phyloP scores from a whole-genome alignment of 1,140 invertebrate species.

The Drusus annulatus region DNA sequence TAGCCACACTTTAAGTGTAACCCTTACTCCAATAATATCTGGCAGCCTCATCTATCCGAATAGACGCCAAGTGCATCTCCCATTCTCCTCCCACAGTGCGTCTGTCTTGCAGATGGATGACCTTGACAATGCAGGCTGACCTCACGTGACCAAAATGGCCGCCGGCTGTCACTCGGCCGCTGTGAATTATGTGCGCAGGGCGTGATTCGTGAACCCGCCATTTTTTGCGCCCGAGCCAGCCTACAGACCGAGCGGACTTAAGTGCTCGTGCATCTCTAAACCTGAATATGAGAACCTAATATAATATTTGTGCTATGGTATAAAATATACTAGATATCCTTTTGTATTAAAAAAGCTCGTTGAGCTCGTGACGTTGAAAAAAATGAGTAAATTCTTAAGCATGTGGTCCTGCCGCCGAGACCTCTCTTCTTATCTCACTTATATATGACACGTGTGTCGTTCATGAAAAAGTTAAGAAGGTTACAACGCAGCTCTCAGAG shows the following conservation, averaged over 20 bases:
- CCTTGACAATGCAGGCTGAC: conserved; percentile 42
- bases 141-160: conserved; percentile 36
- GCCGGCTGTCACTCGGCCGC: conserved; percentile 17
- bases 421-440: too few relatives aligned
- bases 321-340: too few relatives aligned
- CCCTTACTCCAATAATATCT: too few relatives aligned
- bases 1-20: too few relatives aligned
- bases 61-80: conserved; percentile 16
- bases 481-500: too few relatives aligned
- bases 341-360: too few relatives aligned
- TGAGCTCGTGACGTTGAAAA: too few relatives aligned
- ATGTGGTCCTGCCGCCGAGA: too few relatives aligned
- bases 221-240: conserved; percentile 12
- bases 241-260: not conserved
- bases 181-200: conserved; percentile 16
- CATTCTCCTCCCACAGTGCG: conserved; percentile 5
- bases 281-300: conserved; percentile 9
- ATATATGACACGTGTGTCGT: too few relatives aligned
- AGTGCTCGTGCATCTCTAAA: conserved; percentile 12
- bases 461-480: too few relatives aligned
- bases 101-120: conserved; percentile 5
- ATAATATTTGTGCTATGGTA: too few relatives aligned
- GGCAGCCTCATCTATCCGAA: not conserved
- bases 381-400: too few relatives aligned
- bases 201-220: conserved; percentile 20